Evolutionary conservation across 2,113 vertebrate genomes (phyloP).

Genomic region (Crotalus horridus): DNA sequence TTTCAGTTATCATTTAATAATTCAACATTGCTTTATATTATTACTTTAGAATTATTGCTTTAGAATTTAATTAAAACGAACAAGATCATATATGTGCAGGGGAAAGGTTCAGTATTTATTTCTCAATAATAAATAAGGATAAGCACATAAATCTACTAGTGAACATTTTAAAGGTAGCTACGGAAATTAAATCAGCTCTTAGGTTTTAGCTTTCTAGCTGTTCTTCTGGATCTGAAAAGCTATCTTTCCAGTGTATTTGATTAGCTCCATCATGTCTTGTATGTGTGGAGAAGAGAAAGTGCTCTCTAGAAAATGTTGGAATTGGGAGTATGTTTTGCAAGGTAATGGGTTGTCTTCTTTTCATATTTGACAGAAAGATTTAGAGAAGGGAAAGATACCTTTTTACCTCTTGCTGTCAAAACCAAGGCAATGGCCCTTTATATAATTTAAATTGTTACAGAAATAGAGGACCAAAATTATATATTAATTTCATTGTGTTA

Average conservation of each 20-base stretch:
- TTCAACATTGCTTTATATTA: neutral
- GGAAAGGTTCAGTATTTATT: neutral
- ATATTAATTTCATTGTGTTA: neutral
- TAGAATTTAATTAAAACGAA: neutral
- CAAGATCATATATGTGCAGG: neutral
- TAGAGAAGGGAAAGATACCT: neutral
- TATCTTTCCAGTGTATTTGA: neutral
- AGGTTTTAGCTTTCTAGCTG: neutral
- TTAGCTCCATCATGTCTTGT: neutral
- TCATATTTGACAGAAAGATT: neutral
- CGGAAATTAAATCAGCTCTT: neutral
- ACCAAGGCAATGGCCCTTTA: neutral
- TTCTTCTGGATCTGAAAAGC: neutral
- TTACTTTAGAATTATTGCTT: neutral
- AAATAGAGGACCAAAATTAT: neutral
- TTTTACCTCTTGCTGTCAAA: neutral
- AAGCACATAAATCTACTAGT: neutral
- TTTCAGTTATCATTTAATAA: neutral
- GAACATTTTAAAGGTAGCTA: neutral
- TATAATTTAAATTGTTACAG: neutral
- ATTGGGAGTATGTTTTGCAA: neutral
- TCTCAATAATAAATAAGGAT: neutral
- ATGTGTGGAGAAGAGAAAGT: neutral
- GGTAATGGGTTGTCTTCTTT: neutral
- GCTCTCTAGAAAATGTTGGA: neutral